phyloP scores from a whole-genome alignment of 2,888 invertebrate genomes.

The Stratiomys singularior region DNA sequence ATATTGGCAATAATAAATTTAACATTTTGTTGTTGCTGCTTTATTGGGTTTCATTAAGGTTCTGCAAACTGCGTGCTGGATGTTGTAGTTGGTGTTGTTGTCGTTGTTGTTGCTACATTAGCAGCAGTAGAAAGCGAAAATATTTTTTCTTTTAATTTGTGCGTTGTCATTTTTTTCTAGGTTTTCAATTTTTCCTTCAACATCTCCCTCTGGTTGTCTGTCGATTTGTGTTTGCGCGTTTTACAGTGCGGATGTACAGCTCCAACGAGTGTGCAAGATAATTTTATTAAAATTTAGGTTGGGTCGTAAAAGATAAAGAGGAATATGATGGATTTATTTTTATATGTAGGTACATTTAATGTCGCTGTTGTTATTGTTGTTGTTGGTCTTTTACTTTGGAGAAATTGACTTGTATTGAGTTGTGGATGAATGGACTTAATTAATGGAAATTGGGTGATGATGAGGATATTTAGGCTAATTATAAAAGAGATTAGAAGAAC shows the following conservation, averaged over 20 bases:
- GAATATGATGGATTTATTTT: no score
- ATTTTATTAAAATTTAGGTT: conserved; percentile 31
- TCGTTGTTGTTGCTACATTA: not conserved
- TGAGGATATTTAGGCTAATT: no score
- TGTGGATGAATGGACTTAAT: no score
- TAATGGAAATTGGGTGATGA: no score
- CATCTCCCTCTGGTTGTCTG: not conserved
- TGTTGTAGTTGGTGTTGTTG: not conserved
- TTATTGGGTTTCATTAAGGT: conserved; percentile 18
- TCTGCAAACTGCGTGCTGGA: not conserved
- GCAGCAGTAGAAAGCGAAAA: conserved; percentile 43
- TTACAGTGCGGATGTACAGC: not conserved
- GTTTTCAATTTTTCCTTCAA: conserved; percentile 7
- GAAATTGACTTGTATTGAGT: no score
- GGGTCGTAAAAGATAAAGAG: not conserved
- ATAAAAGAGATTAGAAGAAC: no score
- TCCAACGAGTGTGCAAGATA: conserved; percentile 7
- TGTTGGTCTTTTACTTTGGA: no score
- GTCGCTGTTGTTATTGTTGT: no score
- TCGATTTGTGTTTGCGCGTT: not conserved
- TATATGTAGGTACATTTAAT: no score
- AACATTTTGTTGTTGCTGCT: not conserved
- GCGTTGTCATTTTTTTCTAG: conserved; percentile 22
- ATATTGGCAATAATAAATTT: conserved; percentile 23
- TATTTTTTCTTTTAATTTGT: conserved; percentile 41